These are phyloP conservation scores for Abramis brama DNA, from an alignment of 2,113 vertebrate genomes.

Conservation along the genomic window DNA sequence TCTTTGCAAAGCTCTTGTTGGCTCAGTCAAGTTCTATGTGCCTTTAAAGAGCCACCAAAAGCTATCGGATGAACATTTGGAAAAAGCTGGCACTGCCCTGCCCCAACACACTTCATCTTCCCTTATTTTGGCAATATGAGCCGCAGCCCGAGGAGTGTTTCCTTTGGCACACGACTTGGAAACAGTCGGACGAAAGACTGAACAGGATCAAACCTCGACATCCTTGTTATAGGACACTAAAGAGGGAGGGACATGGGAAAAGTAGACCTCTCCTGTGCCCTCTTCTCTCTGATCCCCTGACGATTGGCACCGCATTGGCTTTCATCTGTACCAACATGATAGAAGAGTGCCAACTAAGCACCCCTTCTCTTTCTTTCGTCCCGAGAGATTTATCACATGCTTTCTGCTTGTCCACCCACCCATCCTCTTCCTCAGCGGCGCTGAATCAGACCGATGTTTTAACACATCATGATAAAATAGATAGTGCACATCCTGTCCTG, in stretches of 20 bases:
- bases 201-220: constrained; percentile 62
- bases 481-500: constrained; percentile 19
- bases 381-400: constrained; percentile 57
- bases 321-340: constrained; percentile 52
- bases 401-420: constrained; percentile 69
- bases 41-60: constrained; percentile 30
- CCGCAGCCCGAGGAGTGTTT: constrained; percentile 64
- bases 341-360: constrained; percentile 49
- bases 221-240: constrained; percentile 62
- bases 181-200: constrained; percentile 66
- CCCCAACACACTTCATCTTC: constrained; percentile 50
- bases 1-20: constrained; percentile 24
- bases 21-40: not conserved
- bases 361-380: constrained; percentile 33
- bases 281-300: constrained; percentile 47
- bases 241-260: constrained; percentile 62
- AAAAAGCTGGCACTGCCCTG: constrained; percentile 59
- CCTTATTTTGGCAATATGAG: constrained; percentile 56
- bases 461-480: constrained; percentile 41
- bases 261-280: constrained; percentile 45
- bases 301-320: constrained; percentile 40
- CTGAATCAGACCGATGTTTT: constrained; percentile 52
- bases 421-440: constrained; percentile 68
- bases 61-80: constrained; percentile 16
- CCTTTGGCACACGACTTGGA: constrained; percentile 71